phyloP scores from a whole-genome alignment of 2,113 vertebrate species.

The Trematocara marginatum region DNA sequence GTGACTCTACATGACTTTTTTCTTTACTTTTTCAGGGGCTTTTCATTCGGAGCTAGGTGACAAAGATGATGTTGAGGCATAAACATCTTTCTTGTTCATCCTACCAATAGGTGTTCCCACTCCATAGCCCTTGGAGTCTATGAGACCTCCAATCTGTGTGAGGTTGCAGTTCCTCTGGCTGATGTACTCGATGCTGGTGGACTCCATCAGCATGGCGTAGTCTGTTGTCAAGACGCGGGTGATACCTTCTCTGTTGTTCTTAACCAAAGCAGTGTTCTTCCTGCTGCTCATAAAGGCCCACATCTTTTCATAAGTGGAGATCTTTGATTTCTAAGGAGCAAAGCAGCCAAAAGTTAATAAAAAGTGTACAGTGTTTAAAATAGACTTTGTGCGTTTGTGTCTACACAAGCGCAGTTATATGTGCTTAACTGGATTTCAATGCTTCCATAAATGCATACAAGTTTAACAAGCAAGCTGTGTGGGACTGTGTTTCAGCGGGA shows the following conservation, averaged over 20 bases:
- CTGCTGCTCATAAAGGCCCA: slow-evolving; percentile 98
- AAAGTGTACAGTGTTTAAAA: neutral
- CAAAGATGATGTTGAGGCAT: neutral
- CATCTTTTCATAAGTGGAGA: slow-evolving; percentile 99
- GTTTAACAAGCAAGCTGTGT: neutral
- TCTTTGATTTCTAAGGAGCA: slow-evolving; percentile 88
- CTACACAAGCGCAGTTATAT: neutral
- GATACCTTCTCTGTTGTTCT: slow-evolving; percentile 91
- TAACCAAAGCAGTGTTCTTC: slow-evolving; percentile 88
- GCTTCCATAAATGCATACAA: neutral
- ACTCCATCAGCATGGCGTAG: slow-evolving; percentile 97
- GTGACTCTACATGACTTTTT: neutral
- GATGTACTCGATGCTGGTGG: slow-evolving; percentile 95
- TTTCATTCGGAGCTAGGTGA: neutral
- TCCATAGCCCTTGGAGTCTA: slow-evolving; percentile 98
- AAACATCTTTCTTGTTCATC: neutral
- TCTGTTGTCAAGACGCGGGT: slow-evolving; percentile 91
- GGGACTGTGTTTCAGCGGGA: neutral
- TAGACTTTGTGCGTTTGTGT: neutral
- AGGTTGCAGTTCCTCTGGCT: slow-evolving; percentile 98
- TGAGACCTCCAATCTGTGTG: slow-evolving; percentile 94
- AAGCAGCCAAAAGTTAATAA: neutral
- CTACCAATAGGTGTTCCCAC: slow-evolving; percentile 97
- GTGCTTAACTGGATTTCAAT: neutral
- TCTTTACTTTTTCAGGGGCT: neutral